Base-by-base conservation (phyloP, 2,797 vertebrate species). In the Manis javanica region DNA sequence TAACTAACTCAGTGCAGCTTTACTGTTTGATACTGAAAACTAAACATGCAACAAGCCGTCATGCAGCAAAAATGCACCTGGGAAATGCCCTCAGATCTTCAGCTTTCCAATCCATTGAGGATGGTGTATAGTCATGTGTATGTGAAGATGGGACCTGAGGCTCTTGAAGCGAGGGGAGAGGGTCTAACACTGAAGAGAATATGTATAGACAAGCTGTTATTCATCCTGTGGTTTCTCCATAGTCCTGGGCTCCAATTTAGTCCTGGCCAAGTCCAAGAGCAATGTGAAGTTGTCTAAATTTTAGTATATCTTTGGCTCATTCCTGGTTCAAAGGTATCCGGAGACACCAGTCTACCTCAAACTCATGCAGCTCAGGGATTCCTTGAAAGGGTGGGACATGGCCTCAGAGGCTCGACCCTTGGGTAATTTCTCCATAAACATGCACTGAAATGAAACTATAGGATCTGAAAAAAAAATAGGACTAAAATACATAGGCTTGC, bases 41-140 rank as follows among this genome's bases (percentile, higher is more conserved):
- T n/a, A 90, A 96, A 90, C 24, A n/a, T 63, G 24, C 13, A 66
- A 31, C 37, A 91, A 96, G 18, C 57, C 69, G 49, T 0, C 29
- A 23, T 0, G 49, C 14, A 90, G 9, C 29, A 92, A 34, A 74
- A 57, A 26, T 31, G 46, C 51, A 64, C 51, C 82, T 8, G 88
- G 57, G 46, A 94, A 97, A 78, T 1, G 1, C 21, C 49, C 85
- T 79, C 4, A 87, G 39, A 23, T 71, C n/a, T 55, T 89, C 23
- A 42, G 34, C 89, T 93, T 86, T 42, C 23, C 77, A 92, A 93
- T 91, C 7, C 31, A 92, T 59, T 96, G 91, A 75, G 57, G 64
- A 24, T 42, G 1, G 7, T 69, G 29, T 68, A 55, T 31, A 97
- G 11, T 82, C 34, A 53, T 11, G 3, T 96, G 5, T 39, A 63